Evolutionary conservation across 2,888 invertebrate genomes (phyloP), one percentile per base, ranked within the genome.

Genomic region (Megalurothrips usitatus): DNA sequence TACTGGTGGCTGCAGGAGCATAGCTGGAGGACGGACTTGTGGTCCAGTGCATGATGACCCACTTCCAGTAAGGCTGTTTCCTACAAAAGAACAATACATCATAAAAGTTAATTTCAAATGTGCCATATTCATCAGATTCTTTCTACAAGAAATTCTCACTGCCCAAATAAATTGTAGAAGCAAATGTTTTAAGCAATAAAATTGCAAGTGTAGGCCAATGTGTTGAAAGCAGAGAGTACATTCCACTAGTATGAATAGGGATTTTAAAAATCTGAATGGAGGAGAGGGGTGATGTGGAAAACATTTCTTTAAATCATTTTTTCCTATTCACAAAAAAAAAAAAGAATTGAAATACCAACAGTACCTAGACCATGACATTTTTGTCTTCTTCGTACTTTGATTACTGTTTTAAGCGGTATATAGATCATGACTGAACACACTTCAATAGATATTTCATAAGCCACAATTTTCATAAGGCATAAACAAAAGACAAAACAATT

Each of bases 51-150:
- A 89, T 85, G 94, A 88, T 83, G 91, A 89, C 84, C 91, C 92
- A 85, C 91, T 92, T 82, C 91, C 90, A 52, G 92, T 91, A 84
- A 94, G 88, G 80, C 95, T 95, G 86, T 94, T 92, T 84, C 95
- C 95, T 95, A 87, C 75, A 86, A 86, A 83, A 83, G 83, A 79
- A 23, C 63, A 47, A 79, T 4, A 26, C 9, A 58, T 28, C 1
- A 49, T 58, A 49, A 43, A 52, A 79, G 17, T 19, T 19, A 28
- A 14, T 19, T 52, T 14, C 10, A 19, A 19, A 28, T 19, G 26
- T 79, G 26, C 23, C 47, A 49, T n/a, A 52, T 28, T 79, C n/a
- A 10, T 23, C 63, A 80, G 23, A 12, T n/a, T 19, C 23, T 34
- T 52, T 23, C 52, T 47, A 47, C 49, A 63, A 52, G 43, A 81